phyloP scores from a whole-genome alignment of 2,797 vertebrate species.

The Meriones psammophilus region DNA sequence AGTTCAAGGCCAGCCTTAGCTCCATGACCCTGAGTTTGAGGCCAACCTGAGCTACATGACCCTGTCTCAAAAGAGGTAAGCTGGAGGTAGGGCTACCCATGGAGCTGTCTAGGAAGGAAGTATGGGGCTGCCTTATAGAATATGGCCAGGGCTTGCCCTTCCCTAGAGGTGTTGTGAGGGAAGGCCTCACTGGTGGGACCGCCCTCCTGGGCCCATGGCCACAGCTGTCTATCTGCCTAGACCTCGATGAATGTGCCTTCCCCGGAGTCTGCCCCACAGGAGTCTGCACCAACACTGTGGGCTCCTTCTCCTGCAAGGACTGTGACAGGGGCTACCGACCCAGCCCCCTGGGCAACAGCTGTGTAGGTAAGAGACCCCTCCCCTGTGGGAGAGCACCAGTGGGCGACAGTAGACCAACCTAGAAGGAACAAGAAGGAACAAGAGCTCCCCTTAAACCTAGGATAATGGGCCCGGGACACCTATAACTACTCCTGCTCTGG shows the following conservation, averaged over 20 bases:
- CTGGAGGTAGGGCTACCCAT: neutral
- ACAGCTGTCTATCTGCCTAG: conserved; percentile 65
- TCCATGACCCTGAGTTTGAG: neutral
- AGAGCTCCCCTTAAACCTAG: neutral
- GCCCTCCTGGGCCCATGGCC: neutral
- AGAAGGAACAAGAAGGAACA: neutral
- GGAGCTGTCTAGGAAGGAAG: neutral
- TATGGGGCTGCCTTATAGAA: neutral
- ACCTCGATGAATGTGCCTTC: conserved; percentile 87
- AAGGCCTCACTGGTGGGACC: neutral
- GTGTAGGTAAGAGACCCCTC: conserved; percentile 87
- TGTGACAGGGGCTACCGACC: conserved; percentile 89
- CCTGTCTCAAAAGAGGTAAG: conserved; percentile 6
- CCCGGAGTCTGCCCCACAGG: conserved; percentile 86
- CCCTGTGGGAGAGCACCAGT: fast-evolving
- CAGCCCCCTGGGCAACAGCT: conserved; percentile 84
- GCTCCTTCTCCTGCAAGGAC: conserved; percentile 91
- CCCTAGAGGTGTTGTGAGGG: neutral
- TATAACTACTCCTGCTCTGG: neutral
- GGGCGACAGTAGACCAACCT: neutral
- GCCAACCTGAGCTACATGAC: neutral
- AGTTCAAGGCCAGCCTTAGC: neutral
- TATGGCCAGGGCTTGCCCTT: neutral
- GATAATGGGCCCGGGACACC: neutral
- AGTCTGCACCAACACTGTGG: conserved; percentile 90